Evolutionary conservation across 1,140 invertebrate species (phyloP), one percentile per base, ranked within the genome.

Genomic region (Babylonia areolata): DNA sequence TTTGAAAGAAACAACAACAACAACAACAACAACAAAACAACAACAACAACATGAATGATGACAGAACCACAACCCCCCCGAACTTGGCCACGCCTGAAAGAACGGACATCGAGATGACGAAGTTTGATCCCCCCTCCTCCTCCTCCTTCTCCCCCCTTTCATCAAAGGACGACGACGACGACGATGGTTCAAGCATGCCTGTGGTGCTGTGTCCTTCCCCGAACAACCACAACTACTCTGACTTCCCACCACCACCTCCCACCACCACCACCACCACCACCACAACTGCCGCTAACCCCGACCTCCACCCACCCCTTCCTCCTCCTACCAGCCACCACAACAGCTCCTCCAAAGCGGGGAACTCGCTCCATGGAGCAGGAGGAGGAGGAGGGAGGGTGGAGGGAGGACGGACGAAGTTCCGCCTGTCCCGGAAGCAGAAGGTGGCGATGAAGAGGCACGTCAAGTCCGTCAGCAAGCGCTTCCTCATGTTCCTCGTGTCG

Each of bases 401-500:
- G 37, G n/a, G 83, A n/a, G 1, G 83, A 31, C 28, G 6, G 23
- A 31, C 51, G 3, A 51, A 31, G 51, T n/a, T 77, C 1, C 42
- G 75, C 20, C 71, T 77, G 39, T 54, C 75, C 0, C 54, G 39
- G n/a, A 31, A 37, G 35, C 79, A 69, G 28, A 28, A 40, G 23
- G 54, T 46, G 9, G 40, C 80, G 0, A 9, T 58, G 40, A 81
- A 77, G 37, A 82, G 46, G n/a, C 58, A 64, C 20, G 42, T 46
- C 5, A 77, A 33, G 37, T 37, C 39, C 20, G 64, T 79, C 15
- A 75, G 54, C 42, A 85, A 87, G 64, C 84, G 81, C 37, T 85
- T 86, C 39, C 39, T 88, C 9, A 83, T 86, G n/a, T 88, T 88
- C 69, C 54, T 88, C 12, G 78, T 88, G 35, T 88, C 87, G 2